A percentile compares a stretch with the other conserved stretches of the same genome.
Conservation (phyloP, 2,888 invertebrate species). For the Xestobium rufovillosum region DNA sequence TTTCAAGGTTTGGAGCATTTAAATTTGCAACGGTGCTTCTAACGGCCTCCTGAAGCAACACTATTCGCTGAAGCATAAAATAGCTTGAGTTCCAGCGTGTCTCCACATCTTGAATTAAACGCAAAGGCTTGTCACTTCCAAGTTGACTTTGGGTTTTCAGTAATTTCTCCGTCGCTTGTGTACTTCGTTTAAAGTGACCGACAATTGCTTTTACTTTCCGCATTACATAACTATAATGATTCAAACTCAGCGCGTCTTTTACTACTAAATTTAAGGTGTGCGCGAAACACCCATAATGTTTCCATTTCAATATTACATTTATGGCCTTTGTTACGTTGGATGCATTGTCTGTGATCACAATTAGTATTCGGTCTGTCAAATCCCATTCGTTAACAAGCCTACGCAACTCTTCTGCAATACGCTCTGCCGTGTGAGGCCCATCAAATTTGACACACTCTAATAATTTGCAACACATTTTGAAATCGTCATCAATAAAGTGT, state of each 20-base stretch:
- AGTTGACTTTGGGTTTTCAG: constrained; percentile 25
- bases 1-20: constrained; percentile 14
- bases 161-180: constrained; percentile 24
- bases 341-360: constrained; percentile 26
- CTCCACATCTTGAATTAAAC: constrained; percentile 14
- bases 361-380: constrained; percentile 24
- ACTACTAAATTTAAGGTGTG: constrained; percentile 25
- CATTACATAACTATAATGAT: not conserved
- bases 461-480: constrained; percentile 23
- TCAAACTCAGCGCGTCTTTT: constrained; percentile 17
- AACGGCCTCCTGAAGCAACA: constrained; percentile 14
- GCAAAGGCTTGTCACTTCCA: constrained; percentile 8
- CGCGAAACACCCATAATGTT: constrained; percentile 23
- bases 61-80: constrained; percentile 16
- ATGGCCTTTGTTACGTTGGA: constrained; percentile 23
- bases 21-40: constrained; percentile 15
- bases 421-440: constrained; percentile 23
- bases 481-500: constrained; percentile 26
- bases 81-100: constrained; percentile 19
- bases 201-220: constrained; percentile 1
- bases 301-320: constrained; percentile 17
- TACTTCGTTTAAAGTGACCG: constrained; percentile 1
- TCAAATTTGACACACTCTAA: constrained; percentile 21
- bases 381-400: constrained; percentile 18
- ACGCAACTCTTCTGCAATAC: constrained; percentile 25